Conservation (phyloP, 2,888 invertebrate genomes). For the Melipona bicolor region DNA sequence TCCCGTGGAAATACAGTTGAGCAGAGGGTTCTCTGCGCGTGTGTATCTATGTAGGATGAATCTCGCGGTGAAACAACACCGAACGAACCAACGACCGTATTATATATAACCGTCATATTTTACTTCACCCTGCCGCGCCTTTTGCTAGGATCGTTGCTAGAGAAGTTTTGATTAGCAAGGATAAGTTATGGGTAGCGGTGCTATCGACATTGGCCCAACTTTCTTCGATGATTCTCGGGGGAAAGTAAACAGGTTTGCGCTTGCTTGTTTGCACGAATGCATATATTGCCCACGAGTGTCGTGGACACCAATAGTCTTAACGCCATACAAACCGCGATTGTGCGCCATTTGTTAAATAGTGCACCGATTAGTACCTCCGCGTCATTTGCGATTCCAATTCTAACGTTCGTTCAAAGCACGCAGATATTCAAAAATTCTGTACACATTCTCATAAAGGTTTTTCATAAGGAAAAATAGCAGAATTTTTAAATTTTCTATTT, state of each 20-base stretch:
- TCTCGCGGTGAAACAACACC: constrained; percentile 25
- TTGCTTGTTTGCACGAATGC: background rate
- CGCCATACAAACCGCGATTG: too few species aligned
- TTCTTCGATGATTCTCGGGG: background rate
- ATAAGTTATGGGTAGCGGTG: too few species aligned
- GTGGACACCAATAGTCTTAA: background rate
- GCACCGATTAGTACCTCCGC: too few species aligned
- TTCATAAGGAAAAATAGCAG: too few species aligned
- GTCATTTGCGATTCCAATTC: too few species aligned
- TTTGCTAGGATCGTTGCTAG: background rate
- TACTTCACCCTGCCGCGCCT: background rate
- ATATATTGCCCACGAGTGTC: background rate
- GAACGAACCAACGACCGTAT: background rate
- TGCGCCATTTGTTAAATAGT: too few species aligned
- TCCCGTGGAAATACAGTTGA: constrained; percentile 38
- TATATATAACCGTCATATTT: background rate
- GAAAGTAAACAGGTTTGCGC: background rate
- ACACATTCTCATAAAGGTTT: too few species aligned
- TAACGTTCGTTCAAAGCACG: too few species aligned
- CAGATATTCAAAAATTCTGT: too few species aligned
- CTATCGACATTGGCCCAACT: background rate
- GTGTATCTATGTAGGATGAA: background rate
- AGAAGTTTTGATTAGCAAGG: background rate
- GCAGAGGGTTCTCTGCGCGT: background rate
- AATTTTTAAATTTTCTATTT: too few species aligned